phyloP scores from a whole-genome alignment of 1,140 invertebrate species.

The Trypoxylus dichotomus region DNA sequence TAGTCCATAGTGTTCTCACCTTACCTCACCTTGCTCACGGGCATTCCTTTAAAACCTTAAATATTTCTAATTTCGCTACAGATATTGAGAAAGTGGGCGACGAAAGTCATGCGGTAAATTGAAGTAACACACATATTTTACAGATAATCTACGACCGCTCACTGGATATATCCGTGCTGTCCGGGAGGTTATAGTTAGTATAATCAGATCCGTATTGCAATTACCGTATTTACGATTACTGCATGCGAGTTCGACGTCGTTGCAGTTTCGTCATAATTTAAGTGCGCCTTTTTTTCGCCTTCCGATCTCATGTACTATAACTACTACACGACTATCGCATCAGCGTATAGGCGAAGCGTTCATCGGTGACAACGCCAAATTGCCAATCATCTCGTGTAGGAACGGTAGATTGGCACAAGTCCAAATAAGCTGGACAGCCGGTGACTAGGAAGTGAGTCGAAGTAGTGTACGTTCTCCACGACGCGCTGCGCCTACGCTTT shows the following conservation, averaged over 20 bases:
- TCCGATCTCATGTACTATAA: neutral
- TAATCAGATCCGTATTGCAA: neutral
- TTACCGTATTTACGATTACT: neutral
- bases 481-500: slow-evolving; percentile 23
- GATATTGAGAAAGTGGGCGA: too few relatives aligned
- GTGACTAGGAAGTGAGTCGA: slow-evolving; percentile 26
- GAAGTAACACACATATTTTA: too few relatives aligned
- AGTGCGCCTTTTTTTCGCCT: neutral
- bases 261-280: neutral
- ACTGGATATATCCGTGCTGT: neutral
- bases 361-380: slow-evolving; percentile 18
- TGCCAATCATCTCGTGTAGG: slow-evolving; percentile 23
- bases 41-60: too few relatives aligned
- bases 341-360: neutral
- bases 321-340: neutral
- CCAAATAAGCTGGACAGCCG: slow-evolving; percentile 29
- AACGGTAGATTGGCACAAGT: slow-evolving; percentile 27
- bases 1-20: too few relatives aligned
- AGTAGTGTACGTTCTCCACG: neutral
- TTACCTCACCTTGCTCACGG: too few relatives aligned
- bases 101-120: too few relatives aligned
- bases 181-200: neutral
- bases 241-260: neutral
- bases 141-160: neutral
- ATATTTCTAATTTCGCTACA: too few relatives aligned